Base-by-base conservation (phyloP, 1,140 invertebrate genomes). In the Neotoxoptera formosana region DNA sequence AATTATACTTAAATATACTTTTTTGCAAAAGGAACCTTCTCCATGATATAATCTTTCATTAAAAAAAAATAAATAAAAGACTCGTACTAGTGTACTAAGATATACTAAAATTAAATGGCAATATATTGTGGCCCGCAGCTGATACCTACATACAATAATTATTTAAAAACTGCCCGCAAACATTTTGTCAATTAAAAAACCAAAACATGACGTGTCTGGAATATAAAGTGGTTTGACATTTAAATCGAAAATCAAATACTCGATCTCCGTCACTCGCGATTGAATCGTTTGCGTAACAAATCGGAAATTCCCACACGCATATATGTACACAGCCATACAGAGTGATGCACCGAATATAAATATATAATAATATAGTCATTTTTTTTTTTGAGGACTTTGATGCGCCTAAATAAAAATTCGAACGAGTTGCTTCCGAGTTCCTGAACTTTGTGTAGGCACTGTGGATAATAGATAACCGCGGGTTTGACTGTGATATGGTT, bases 391-490 rank as follows among this genome's bases (percentile, higher is more conserved):
- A 21, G 0, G 6, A 17, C n/a, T 76, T 76, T n/a, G 14, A 76
- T 76, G 6, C 17, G n/a, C 30, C 11, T 67, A 17, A n/a, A 14
- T 14, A 9, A n/a, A 67, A 14, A 60, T 60, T 60, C 9, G 23
- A 56, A 2, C 7, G 0, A 25, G 23, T 30, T 9, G 25, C 30
- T 60, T 60, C 11, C 25, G 7, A 30, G 11, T 67, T 14, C 3
- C 51, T 53, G 17, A 76, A 76, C 30, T 17, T 67, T n/a, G 9
- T n/a, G 14, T 76, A 41, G 41, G 4, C 4, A n/a, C 14, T 20
- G n/a, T n/a, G 11, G n/a, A 17, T 76, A 7, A 76, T 1, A n/a
- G n/a, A 34, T 76, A 0, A n/a, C 7, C 0, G 0, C 0, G 53
- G 30, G 17, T 14, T 17, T 60, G 56, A 6, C 51, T 23, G 14